phyloP scores from a whole-genome alignment of 2,888 invertebrate genomes.

The Meliscaeva auricollis region DNA sequence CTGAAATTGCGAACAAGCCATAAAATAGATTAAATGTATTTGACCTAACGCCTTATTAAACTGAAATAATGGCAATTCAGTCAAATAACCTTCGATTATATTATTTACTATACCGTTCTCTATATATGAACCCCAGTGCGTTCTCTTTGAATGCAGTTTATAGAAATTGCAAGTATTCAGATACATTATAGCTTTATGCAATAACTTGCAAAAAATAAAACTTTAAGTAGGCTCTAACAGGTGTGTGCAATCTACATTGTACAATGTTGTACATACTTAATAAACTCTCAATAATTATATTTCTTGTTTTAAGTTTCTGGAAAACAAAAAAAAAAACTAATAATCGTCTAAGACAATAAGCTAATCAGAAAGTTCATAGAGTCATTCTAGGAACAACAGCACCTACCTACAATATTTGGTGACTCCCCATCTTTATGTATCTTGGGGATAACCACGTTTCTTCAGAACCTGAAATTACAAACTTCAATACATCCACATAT shows the following conservation, averaged over 20 bases:
- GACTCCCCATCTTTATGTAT: background rate
- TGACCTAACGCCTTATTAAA: slow-evolving; percentile 2
- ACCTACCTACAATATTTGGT: background rate
- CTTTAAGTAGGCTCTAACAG: background rate
- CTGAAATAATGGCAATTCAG: background rate
- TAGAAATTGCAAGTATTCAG: background rate
- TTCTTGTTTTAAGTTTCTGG: background rate
- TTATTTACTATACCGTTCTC: background rate
- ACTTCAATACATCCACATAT: background rate
- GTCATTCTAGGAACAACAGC: background rate
- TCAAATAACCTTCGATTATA: background rate
- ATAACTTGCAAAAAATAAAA: background rate
- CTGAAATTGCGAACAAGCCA: background rate
- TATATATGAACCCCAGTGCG: background rate
- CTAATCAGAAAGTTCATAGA: background rate
- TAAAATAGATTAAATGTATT: background rate
- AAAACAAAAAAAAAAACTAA: background rate
- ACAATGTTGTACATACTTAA: too few relatives aligned
- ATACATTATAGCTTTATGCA: too few relatives aligned
- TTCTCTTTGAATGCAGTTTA: background rate
- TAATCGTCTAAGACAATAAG: background rate
- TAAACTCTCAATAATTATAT: background rate
- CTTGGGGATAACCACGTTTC: background rate
- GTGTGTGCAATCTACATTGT: too few relatives aligned
- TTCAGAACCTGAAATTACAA: background rate